Evolutionary conservation across 2,113 vertebrate genomes (phyloP).

Genomic region (Eretmochelys imbricata): DNA sequence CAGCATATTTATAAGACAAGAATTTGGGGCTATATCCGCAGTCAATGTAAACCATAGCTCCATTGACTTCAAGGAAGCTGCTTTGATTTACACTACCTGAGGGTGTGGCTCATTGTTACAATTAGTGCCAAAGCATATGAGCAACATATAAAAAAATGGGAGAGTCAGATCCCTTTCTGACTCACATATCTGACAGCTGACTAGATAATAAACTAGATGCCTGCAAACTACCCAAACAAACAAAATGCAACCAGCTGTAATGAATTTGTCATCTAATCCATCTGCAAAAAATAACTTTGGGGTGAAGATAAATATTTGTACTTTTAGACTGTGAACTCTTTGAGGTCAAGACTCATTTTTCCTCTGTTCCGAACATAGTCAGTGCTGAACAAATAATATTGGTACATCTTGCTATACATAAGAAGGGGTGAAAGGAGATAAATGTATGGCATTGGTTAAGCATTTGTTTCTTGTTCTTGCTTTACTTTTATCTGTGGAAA

Average conservation of each 20-base stretch:
- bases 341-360: neutral
- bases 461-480: neutral
- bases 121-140: neutral
- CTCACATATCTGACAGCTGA: rapidly evolving
- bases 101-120: neutral
- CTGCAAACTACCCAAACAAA: too few species aligned
- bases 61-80: neutral
- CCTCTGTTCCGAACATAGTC: neutral
- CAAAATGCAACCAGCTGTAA: rapidly evolving
- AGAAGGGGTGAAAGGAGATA: neutral
- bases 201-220: too few species aligned
- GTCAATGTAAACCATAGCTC: neutral
- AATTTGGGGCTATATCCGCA: neutral
- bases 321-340: neutral
- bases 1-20: neutral
- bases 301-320: neutral
- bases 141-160: neutral
- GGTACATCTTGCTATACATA: neutral
- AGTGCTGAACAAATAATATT: neutral
- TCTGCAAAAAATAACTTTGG: neutral
- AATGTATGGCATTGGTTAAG: neutral
- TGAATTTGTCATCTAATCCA: neutral
- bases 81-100: neutral
- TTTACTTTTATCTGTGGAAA: neutral
- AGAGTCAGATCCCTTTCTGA: neutral